Conservation (phyloP, 2,888 invertebrate species). For the Chaetoderma sp. region DNA sequence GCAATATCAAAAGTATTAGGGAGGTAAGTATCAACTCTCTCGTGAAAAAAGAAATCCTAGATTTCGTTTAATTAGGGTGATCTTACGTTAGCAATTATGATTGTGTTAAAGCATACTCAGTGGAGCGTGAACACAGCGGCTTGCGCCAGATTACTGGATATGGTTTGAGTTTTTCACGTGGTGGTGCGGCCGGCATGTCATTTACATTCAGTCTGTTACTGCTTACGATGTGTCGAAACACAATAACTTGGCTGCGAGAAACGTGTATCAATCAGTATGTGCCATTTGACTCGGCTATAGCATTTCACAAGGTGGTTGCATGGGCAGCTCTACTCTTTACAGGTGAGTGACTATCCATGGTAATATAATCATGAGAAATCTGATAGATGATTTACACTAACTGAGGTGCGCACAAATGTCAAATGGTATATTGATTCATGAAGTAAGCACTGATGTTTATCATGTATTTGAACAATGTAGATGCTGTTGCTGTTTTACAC, state of each 20-base stretch:
- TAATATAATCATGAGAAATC: not conserved
- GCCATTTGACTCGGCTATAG: conserved; percentile 75
- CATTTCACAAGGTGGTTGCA: conserved; percentile 76
- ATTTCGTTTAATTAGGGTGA: too few species aligned
- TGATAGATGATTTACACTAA: not conserved
- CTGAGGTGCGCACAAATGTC: too few species aligned
- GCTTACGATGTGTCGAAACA: conserved; percentile 76
- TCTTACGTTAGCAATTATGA: too few species aligned
- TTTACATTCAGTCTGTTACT: conserved; percentile 75
- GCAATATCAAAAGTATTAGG: too few species aligned
- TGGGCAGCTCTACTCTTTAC: conserved; percentile 74
- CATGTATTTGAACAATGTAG: too few species aligned
- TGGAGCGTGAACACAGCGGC: conserved; percentile 75
- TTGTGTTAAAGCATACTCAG: conserved; percentile 73
- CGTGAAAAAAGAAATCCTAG: too few species aligned
- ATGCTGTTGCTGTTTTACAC: too few species aligned
- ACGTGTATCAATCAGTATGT: conserved; percentile 74
- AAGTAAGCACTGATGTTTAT: too few species aligned
- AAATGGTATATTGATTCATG: too few species aligned
- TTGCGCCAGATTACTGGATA: conserved; percentile 75
- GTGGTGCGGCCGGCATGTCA: conserved; percentile 77
- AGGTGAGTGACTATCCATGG: conserved; percentile 65
- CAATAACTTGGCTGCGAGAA: conserved; percentile 74
- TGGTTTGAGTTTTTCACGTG: conserved; percentile 75
- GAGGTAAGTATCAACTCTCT: too few species aligned